Evolutionary conservation across 1,140 invertebrate genomes (phyloP).

Genomic region (Drosophila pseudoananassae): DNA sequence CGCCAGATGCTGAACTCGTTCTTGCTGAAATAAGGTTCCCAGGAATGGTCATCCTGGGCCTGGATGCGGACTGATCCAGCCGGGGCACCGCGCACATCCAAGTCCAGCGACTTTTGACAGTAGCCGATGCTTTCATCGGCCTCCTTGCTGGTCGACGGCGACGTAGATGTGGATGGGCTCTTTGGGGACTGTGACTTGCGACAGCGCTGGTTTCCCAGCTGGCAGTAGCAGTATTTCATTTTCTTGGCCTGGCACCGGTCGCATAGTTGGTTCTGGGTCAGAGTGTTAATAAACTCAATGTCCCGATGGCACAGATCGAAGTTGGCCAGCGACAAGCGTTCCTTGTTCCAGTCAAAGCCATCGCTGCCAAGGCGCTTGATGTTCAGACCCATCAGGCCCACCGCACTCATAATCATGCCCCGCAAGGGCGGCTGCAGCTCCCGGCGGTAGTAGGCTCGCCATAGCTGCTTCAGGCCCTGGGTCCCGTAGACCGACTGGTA

Average conservation of each 20-base stretch:
- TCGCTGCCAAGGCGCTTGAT: conserved; percentile 47
- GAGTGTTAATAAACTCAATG: conserved; percentile 70
- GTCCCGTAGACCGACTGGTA: conserved; percentile 88
- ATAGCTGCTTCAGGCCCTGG: conserved; percentile 85
- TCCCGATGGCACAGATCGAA: conserved; percentile 70
- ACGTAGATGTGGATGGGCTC: conserved; percentile 40
- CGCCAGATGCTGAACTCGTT: conserved; percentile 93
- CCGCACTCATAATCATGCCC: conserved; percentile 70
- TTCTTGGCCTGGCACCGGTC: conserved; percentile 85
- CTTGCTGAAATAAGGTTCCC: conserved; percentile 92
- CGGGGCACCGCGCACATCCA: conserved; percentile 34
- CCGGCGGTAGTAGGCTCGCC: conserved; percentile 85
- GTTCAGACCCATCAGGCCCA: conserved; percentile 70
- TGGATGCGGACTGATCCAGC: conserved; percentile 80
- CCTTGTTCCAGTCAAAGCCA: conserved; percentile 73
- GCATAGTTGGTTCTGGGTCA: conserved; percentile 82
- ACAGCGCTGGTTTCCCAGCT: conserved; percentile 86
- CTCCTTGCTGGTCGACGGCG: conserved; percentile 48
- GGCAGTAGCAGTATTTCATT: conserved; percentile 86
- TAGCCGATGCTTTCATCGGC: conserved; percentile 37
- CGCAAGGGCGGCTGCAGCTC: conserved; percentile 67
- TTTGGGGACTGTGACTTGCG: conserved; percentile 84
- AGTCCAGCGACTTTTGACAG: conserved; percentile 36
- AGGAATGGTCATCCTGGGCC: conserved; percentile 86
- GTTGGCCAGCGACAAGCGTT: conserved; percentile 67